These are phyloP conservation scores for Amphimallon solstitiale DNA, from an alignment of 2,888 invertebrate genomes.

Conservation along the genomic window DNA sequence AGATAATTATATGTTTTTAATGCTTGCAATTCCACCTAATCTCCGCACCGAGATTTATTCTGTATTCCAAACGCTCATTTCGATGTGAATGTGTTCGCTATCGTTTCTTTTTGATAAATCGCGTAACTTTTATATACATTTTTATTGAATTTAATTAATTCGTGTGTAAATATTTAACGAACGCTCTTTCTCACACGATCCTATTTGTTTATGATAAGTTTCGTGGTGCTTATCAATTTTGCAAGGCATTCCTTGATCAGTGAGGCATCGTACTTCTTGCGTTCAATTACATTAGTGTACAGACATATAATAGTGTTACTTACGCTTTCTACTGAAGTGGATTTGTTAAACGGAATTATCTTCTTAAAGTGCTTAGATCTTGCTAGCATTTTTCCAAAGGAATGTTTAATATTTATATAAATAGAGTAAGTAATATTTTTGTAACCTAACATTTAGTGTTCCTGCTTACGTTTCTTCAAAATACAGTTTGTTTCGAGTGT, in stretches of 20 bases:
- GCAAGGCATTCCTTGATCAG: background rate
- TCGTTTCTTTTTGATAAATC: too few relatives aligned
- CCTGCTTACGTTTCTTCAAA: too few relatives aligned
- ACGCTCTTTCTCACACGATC: background rate
- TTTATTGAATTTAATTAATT: slow-evolving; percentile 7
- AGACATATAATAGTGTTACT: background rate
- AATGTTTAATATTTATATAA: background rate
- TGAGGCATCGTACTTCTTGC: background rate
- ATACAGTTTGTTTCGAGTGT: too few relatives aligned
- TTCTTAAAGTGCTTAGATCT: too few relatives aligned
- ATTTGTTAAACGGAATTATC: background rate
- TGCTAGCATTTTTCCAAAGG: background rate
- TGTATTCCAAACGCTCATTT: too few relatives aligned
- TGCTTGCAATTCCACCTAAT: too few relatives aligned
- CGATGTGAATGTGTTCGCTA: too few relatives aligned
- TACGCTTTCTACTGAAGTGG: background rate
- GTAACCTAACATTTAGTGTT: background rate
- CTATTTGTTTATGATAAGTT: background rate
- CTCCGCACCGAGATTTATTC: too few relatives aligned
- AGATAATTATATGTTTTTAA: too few relatives aligned
- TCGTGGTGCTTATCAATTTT: slow-evolving; percentile 16
- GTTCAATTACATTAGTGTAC: too few relatives aligned
- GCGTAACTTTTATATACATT: too few relatives aligned
- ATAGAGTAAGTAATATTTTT: slow-evolving; percentile 1
- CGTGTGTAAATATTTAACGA: slow-evolving; percentile 10